These are phyloP conservation scores for Cyphomyrmex costatus DNA, from an alignment of 1,140 invertebrate genomes.

Conservation along the genomic window DNA sequence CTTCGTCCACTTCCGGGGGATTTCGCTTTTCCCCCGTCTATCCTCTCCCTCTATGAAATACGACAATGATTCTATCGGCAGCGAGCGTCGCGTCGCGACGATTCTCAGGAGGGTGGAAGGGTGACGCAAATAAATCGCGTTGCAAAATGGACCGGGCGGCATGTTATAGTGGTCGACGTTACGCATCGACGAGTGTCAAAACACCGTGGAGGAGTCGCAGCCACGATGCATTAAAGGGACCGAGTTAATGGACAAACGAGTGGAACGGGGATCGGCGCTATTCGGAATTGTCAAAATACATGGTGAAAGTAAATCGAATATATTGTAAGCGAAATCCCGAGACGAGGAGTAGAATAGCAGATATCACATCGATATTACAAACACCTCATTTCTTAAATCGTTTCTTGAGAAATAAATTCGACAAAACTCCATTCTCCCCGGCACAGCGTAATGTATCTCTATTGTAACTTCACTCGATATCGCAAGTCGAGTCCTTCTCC, in stretches of 20 bases:
- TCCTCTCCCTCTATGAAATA: slow-evolving; percentile 71
- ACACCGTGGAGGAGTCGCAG: slow-evolving; percentile 68
- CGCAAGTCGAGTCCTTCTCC: slow-evolving; percentile 34
- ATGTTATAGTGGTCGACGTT: slow-evolving; percentile 72
- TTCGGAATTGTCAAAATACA: slow-evolving; percentile 58
- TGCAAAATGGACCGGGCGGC: slow-evolving; percentile 79
- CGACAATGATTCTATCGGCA: slow-evolving; percentile 59
- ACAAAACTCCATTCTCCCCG: slow-evolving; percentile 7
- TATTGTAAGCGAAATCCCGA: neutral
- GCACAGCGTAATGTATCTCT: neutral
- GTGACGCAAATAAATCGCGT: slow-evolving; percentile 79
- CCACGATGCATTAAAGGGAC: slow-evolving; percentile 72
- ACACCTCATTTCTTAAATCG: neutral
- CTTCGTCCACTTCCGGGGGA: slow-evolving; percentile 78
- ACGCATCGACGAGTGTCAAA: slow-evolving; percentile 80
- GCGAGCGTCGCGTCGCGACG: slow-evolving; percentile 39
- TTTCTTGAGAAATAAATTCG: slow-evolving; percentile 1
- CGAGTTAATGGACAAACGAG: slow-evolving; percentile 73
- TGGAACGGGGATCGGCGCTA: neutral
- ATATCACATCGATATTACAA: slow-evolving; percentile 2
- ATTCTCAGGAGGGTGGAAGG: slow-evolving; percentile 45
- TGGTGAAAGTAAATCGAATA: slow-evolving; percentile 23
- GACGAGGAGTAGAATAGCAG: neutral
- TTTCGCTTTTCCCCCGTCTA: slow-evolving; percentile 10
- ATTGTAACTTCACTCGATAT: slow-evolving; percentile 44